Conservation (phyloP, 2,797 vertebrate genomes). For the Coregonus sp. region DNA sequence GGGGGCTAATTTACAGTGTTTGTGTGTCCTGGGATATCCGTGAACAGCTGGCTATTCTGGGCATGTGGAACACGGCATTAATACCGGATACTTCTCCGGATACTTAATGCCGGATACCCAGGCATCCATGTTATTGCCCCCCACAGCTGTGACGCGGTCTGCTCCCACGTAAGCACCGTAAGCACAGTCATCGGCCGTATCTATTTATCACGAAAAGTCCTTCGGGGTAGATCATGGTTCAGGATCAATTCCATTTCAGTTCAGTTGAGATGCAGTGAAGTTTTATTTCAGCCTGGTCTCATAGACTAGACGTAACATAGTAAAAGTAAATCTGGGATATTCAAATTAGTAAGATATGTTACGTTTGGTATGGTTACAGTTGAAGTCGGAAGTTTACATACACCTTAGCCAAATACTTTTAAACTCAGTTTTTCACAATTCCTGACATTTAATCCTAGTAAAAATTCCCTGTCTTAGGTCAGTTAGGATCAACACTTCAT, state of each 20-base stretch:
- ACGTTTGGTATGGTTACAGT: too few species aligned
- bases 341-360: too few species aligned
- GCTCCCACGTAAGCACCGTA: too few species aligned
- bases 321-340: too few species aligned
- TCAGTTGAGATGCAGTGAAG: not conserved
- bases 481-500: too few species aligned
- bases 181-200: not conserved
- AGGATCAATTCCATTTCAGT: not conserved
- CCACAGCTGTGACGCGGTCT: not conserved
- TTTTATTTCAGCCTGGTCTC: too few species aligned
- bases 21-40: slow-evolving; percentile 68
- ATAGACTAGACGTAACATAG: too few species aligned
- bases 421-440: too few species aligned
- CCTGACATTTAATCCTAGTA: too few species aligned
- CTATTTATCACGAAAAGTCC: not conserved
- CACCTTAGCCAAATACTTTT: too few species aligned
- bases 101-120: not conserved
- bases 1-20: slow-evolving; percentile 70
- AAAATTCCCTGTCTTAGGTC: too few species aligned
- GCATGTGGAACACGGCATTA: slow-evolving; percentile 69
- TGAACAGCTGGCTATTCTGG: slow-evolving; percentile 69
- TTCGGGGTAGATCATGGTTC: not conserved
- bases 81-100: slow-evolving; percentile 49
- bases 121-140: slow-evolving; percentile 37
- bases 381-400: too few species aligned